These are phyloP conservation scores for Cirrhinus mrigala DNA, from an alignment of 2,797 vertebrate genomes.

Conservation along the genomic window DNA sequence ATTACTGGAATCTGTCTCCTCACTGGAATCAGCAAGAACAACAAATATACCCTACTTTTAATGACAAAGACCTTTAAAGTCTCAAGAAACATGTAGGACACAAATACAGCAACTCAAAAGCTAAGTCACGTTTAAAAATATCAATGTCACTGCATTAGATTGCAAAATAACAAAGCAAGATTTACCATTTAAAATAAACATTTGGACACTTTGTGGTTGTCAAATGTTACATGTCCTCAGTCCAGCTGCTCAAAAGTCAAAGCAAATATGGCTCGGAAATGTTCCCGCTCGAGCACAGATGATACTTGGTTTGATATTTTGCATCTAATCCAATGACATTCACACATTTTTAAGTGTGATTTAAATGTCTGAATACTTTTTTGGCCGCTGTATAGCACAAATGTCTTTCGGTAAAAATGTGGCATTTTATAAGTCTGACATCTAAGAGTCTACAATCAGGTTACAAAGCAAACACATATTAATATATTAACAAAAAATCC, in stretches of 20 bases:
- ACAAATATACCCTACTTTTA: background rate
- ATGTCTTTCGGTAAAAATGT: no score
- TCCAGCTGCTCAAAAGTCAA: background rate
- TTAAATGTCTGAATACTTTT: conserved; percentile 7
- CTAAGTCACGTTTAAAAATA: conserved; percentile 12
- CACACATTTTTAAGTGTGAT: conserved; percentile 10
- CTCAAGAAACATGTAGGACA: conserved; percentile 3
- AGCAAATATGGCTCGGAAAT: background rate
- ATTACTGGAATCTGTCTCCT: background rate
- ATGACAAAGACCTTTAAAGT: conserved; percentile 2
- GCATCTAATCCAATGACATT: conserved; percentile 15
- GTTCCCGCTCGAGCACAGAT: background rate
- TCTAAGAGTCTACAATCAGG: background rate
- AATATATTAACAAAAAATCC: background rate
- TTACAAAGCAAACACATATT: conserved; percentile 11
- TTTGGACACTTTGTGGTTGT: background rate
- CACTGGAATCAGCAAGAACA: background rate
- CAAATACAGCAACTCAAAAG: conserved; percentile 1
- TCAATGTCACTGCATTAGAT: conserved; percentile 3
- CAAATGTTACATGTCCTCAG: background rate
- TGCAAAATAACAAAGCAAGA: background rate
- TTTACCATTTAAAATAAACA: background rate
- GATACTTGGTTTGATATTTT: conserved; percentile 5
- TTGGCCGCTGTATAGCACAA: conserved; percentile 13
- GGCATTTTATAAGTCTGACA: background rate